A percentile compares a stretch with the other conserved stretches of the same genome.
These are phyloP conservation scores for Cosmia pyralina DNA, from an alignment of 2,888 invertebrate genomes.

Conservation along the genomic window DNA sequence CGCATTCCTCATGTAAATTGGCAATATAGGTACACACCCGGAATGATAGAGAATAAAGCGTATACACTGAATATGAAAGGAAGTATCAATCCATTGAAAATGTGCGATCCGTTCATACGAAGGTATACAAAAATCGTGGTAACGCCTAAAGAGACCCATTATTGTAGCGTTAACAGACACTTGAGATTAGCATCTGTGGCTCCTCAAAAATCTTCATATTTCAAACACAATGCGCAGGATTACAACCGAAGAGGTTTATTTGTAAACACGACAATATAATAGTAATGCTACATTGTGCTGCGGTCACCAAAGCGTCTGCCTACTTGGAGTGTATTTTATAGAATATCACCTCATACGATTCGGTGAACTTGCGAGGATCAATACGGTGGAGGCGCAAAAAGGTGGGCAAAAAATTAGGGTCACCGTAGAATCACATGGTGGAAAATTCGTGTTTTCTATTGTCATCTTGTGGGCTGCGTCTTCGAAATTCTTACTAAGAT, in stretches of 20 bases:
- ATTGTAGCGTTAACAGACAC: slow-evolving; percentile 89
- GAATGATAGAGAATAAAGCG: slow-evolving; percentile 60
- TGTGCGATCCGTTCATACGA: slow-evolving; percentile 80
- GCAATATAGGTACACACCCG: slow-evolving; percentile 47
- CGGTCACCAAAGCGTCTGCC: slow-evolving; percentile 79
- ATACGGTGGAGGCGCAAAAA: slow-evolving; percentile 70
- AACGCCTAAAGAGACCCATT: slow-evolving; percentile 85
- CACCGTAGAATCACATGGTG: slow-evolving; percentile 56
- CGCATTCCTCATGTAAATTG: slow-evolving; percentile 39
- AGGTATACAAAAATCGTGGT: slow-evolving; percentile 81
- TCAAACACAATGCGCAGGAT: slow-evolving; percentile 87
- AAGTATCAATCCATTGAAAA: slow-evolving; percentile 82
- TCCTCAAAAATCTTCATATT: slow-evolving; percentile 84
- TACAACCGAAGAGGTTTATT: slow-evolving; percentile 88
- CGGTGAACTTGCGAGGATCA: slow-evolving; percentile 83
- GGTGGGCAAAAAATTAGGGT: slow-evolving; percentile 64
- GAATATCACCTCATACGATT: slow-evolving; percentile 85
- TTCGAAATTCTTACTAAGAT: neutral
- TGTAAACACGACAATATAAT: slow-evolving; percentile 87
- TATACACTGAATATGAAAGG: slow-evolving; percentile 72
- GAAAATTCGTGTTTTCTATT: slow-evolving; percentile 52
- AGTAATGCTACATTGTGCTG: slow-evolving; percentile 78
- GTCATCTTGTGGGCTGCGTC: slow-evolving; percentile 10
- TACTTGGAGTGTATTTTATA: slow-evolving; percentile 85
- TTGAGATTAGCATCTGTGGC: slow-evolving; percentile 90